Base-by-base conservation (phyloP, 2,888 invertebrate species). In the Melinaea menophilus region DNA sequence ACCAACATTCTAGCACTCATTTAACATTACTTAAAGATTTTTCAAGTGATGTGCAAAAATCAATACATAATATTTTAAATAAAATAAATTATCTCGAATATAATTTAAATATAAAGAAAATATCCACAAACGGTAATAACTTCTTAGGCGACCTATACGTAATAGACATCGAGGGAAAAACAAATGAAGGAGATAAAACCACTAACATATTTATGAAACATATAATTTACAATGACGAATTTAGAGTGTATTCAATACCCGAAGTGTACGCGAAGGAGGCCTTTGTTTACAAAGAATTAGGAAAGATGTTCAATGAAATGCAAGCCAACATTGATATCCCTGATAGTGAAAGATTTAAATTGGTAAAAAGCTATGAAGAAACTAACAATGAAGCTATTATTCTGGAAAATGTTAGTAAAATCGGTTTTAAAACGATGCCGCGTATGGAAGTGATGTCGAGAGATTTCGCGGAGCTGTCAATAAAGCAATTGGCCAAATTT, bases 401-500 rank as follows among this genome's bases (percentile, higher is more conserved):
- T 56, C 70, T 85, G 45, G 83, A 84, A 67, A 81, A 85, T 66
- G 62, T 85, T 33, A 58, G 67, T 5, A 77, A 72, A 46, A 73
- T 71, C 61, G 82, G 80, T 2, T 86, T 77, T 31, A 73, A 58
- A 35, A 81, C 79, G 0, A 68, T 68, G 9, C 62, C 75, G 12
- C 76, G 81, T 68, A 74, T 79, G 71, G 76, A 82, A 12, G 73
- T 78, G 0, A 70, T 81, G n/a, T 69, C 79, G 0, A 45, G 80
- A 4, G 71, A 78, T 34, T 83, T 81, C 69, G 79, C 80, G 5
- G 77, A 82, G 67, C 62, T 76, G 37, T 73, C 79, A 0, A 65
- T 86, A 0, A 66, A 75, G 59, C 75, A 84, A 61, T 70, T 87
- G 4, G 86, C 87, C 0, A 86, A 74, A 69, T 81, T 86, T 35